Base-by-base conservation (phyloP, 2,797 vertebrate species). In the Channa striata region DNA sequence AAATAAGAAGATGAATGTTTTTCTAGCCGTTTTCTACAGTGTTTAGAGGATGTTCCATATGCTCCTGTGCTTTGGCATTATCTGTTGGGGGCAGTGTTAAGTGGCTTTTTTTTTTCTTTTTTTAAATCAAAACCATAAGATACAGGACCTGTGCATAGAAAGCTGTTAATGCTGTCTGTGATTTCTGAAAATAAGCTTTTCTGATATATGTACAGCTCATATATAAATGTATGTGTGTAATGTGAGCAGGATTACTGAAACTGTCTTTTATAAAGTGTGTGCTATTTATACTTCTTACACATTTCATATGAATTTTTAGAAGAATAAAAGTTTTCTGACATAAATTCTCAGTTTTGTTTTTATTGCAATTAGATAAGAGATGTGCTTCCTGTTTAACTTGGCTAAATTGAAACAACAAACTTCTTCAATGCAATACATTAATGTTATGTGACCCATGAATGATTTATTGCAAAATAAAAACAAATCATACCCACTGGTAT, bases 21-120 rank as follows among this genome's bases (percentile, higher is more conserved):
- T 86, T 80, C 53, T 81, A 80, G 64, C 44, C 73, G 81, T 87
- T 90, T 91, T 89, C 72, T 89, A 89, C 84, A 87, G 86, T 92
- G 89, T 90, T 89, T 88, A 86, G 81, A 80, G 81, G 21, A 82
- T 42, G 76, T 86, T 75, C 69, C 57, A 82, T 14, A 77, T 71
- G 34, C 46, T 65, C 73, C 44, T 78, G 60, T 85, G 81, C 74
- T 88, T 86, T 81, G 56, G 59, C 70, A 65, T 77, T 56, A 63
- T 72, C 68, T 70, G 59, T 81, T 42, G 34, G 72, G 69, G 72
- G 65, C 71, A 83, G 73, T 82, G 83, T 87, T 88, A 67, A 40
- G 77, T 87, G 77, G 68, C 68, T 71, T 80, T 77, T 75, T 42
- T 11, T 5, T n/a, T 14, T 12, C n/a, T n/a, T n/a, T n/a, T n/a